Evolutionary conservation across 2,113 vertebrate species (phyloP).

Genomic region (Mobula birostris): DNA sequence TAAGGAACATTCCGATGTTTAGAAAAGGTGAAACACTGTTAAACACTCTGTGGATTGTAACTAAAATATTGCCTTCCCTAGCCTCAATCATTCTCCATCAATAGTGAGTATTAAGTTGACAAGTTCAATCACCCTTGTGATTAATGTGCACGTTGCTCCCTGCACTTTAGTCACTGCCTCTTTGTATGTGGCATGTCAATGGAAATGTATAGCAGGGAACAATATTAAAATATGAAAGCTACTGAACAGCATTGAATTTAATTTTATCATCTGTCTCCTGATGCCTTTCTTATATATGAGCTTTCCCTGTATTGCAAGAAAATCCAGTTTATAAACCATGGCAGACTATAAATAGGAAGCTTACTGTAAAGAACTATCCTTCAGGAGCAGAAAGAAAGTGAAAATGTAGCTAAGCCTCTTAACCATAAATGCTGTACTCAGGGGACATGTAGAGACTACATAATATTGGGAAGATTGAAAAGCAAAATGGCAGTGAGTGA

Average conservation of each 20-base stretch:
- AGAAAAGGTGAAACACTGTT: background rate
- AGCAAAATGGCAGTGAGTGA: background rate
- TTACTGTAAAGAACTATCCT: background rate
- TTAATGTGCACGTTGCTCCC: background rate
- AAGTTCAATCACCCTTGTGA: background rate
- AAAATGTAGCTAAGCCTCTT: background rate
- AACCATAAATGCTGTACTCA: background rate
- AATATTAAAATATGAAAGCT: conserved; percentile 3
- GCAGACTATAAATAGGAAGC: conserved; percentile 9
- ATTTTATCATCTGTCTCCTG: background rate
- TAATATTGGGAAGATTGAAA: background rate
- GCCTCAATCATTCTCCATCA: background rate
- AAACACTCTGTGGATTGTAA: background rate
- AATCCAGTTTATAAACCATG: background rate
- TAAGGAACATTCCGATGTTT: background rate
- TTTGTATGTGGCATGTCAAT: background rate
- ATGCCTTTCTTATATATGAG: background rate
- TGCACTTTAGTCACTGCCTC: background rate
- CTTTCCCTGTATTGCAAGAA: background rate
- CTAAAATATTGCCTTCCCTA: background rate
- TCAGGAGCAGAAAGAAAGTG: background rate
- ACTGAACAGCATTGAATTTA: background rate
- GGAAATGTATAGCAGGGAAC: background rate
- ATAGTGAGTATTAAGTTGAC: background rate
- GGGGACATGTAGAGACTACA: background rate